Conservation (phyloP, 2,797 vertebrate genomes). For the Channa striata region DNA sequence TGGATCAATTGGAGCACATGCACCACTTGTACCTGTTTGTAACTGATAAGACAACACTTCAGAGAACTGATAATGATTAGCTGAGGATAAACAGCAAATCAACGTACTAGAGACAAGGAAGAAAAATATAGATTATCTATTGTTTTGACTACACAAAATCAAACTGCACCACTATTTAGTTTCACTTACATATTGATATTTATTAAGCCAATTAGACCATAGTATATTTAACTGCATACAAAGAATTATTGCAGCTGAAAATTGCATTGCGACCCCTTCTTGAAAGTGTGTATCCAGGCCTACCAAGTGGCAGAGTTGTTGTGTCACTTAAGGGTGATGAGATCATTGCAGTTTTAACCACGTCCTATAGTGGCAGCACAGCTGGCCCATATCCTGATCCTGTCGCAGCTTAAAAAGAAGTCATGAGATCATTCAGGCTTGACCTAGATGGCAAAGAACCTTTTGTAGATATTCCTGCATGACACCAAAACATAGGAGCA, state of each 20-base stretch:
- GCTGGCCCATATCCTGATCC: slow-evolving; percentile 65
- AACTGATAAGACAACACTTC: slow-evolving; percentile 80
- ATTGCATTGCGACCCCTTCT: slow-evolving; percentile 24
- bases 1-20: slow-evolving; percentile 82
- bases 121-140: slow-evolving; percentile 19
- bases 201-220: slow-evolving; percentile 1
- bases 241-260: slow-evolving; percentile 20
- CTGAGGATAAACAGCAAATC: slow-evolving; percentile 63
- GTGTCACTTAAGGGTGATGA: slow-evolving; percentile 81
- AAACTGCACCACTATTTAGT: slow-evolving; percentile 5
- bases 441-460: slow-evolving; percentile 76
- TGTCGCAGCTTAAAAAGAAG: slow-evolving; percentile 62
- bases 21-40: slow-evolving; percentile 81
- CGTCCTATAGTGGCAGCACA: slow-evolving; percentile 67
- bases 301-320: slow-evolving; percentile 50
- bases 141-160: slow-evolving; percentile 19
- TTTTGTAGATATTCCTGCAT: slow-evolving; percentile 24
- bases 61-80: slow-evolving; percentile 79
- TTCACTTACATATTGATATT: slow-evolving; percentile 6
- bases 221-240: background rate
- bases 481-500: slow-evolving; percentile 27
- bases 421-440: slow-evolving; percentile 74
- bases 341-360: slow-evolving; percentile 68
- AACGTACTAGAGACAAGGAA: slow-evolving; percentile 25
- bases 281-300: slow-evolving; percentile 52